Evolutionary conservation across 2,113 vertebrate genomes (phyloP).

Genomic region (Apteryx owenii): DNA sequence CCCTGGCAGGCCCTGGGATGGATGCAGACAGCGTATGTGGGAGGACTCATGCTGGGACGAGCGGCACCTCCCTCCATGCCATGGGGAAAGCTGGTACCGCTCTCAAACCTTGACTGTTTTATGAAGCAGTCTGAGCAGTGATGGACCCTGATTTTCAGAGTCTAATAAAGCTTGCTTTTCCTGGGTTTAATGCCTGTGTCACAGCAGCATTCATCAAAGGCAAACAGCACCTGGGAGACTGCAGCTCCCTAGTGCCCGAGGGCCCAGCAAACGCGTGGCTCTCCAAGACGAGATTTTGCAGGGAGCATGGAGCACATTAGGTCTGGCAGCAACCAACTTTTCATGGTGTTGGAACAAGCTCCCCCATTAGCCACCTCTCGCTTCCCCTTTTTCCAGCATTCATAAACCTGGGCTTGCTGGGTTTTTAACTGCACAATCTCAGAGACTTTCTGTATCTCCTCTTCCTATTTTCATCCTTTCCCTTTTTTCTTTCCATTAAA

Average conservation of each 20-base stretch:
- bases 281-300: not conserved
- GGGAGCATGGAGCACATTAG: not conserved
- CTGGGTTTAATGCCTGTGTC: slow-evolving; percentile 7
- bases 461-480: not conserved
- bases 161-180: not conserved
- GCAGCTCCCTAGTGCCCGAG: not conserved
- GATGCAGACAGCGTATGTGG: fast-evolving
- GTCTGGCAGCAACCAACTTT: not conserved
- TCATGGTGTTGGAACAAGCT: not conserved
- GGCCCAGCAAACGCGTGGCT: not conserved
- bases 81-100: not conserved
- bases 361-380: not conserved
- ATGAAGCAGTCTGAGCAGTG: not conserved
- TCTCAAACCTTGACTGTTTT: not conserved
- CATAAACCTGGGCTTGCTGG: not conserved
- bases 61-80: not conserved
- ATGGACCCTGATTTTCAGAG: not conserved
- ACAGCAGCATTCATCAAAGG: not conserved
- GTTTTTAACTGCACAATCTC: not conserved
- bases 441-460: not conserved
- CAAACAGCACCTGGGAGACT: not conserved
- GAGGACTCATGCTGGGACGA: not conserved
- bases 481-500: not conserved
- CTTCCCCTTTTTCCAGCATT: not conserved
- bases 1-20: not conserved